phyloP scores from a whole-genome alignment of 2,888 invertebrate species.

The Hirtodrosophila confusa region DNA sequence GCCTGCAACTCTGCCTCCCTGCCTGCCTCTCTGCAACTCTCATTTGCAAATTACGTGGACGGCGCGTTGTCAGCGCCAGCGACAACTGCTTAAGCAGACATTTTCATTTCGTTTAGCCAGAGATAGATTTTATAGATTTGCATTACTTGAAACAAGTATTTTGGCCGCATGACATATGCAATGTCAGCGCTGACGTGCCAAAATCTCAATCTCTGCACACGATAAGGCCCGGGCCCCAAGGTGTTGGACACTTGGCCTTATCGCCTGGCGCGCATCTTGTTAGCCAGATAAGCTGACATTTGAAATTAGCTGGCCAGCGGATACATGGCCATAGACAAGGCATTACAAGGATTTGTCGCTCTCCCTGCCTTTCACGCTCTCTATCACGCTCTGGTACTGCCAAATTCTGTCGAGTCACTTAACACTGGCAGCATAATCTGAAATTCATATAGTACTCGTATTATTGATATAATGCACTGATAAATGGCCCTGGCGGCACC shows the following conservation, averaged over 20 bases:
- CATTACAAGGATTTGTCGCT: slow-evolving; percentile 74
- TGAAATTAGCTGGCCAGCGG: slow-evolving; percentile 79
- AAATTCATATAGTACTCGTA: slow-evolving; percentile 60
- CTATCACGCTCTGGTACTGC: neutral
- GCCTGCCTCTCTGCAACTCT: slow-evolving; percentile 37
- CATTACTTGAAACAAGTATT: slow-evolving; percentile 45
- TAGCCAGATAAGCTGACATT: slow-evolving; percentile 82
- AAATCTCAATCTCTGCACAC: slow-evolving; percentile 54
- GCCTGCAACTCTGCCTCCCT: no score
- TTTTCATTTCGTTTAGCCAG: slow-evolving; percentile 68
- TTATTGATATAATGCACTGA: slow-evolving; percentile 75
- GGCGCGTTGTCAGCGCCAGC: slow-evolving; percentile 61
- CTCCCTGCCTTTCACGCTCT: neutral
- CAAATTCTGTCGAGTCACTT: slow-evolving; percentile 54
- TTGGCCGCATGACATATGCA: slow-evolving; percentile 54
- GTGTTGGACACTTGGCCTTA: slow-evolving; percentile 64
- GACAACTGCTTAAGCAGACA: slow-evolving; percentile 57
- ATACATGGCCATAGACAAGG: slow-evolving; percentile 79
- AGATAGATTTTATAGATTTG: slow-evolving; percentile 75
- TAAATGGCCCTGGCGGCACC: slow-evolving; percentile 58
- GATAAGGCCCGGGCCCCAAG: slow-evolving; percentile 53
- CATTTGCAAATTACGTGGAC: slow-evolving; percentile 75
- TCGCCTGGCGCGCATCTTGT: slow-evolving; percentile 77
- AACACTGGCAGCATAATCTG: slow-evolving; percentile 42
- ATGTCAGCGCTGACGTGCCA: slow-evolving; percentile 55